These are phyloP conservation scores for Tanaodytes sp. DNA, from an alignment of 2,888 invertebrate species.

Conservation along the genomic window DNA sequence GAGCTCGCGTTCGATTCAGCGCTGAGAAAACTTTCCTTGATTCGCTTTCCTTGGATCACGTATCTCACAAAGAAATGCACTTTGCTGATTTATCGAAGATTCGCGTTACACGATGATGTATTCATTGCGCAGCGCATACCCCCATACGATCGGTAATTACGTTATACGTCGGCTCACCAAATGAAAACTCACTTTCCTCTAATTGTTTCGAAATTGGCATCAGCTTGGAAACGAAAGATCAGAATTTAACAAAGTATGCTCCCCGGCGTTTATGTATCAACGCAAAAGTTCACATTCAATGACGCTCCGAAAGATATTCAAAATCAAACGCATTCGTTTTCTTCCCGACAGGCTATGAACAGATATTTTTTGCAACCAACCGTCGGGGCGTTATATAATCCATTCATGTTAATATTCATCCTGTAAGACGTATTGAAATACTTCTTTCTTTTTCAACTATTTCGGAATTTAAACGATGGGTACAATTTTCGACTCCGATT, in stretches of 20 bases:
- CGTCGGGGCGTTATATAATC: no score
- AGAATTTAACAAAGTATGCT: conserved; percentile 16
- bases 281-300: no score
- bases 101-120: conserved; percentile 41
- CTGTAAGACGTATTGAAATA: no score
- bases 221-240: conserved; percentile 1
- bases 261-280: background rate
- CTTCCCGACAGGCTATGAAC: no score
- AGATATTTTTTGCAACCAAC: no score
- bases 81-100: conserved; percentile 30
- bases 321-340: no score
- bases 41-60: conserved; percentile 57
- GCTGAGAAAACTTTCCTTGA: conserved; percentile 57
- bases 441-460: no score
- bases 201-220: conserved; percentile 21
- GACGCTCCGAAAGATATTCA: no score
- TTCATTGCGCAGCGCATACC: conserved; percentile 32
- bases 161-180: conserved; percentile 17
- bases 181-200: conserved; percentile 20
- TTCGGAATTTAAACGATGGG: no score
- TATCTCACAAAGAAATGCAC: conserved; percentile 37
- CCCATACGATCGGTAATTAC: conserved; percentile 35
- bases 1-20: conserved; percentile 20
- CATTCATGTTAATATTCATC: no score
- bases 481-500: no score